These are phyloP conservation scores for Agrotis exclamationis DNA, from an alignment of 2,888 invertebrate genomes.

Conservation along the genomic window DNA sequence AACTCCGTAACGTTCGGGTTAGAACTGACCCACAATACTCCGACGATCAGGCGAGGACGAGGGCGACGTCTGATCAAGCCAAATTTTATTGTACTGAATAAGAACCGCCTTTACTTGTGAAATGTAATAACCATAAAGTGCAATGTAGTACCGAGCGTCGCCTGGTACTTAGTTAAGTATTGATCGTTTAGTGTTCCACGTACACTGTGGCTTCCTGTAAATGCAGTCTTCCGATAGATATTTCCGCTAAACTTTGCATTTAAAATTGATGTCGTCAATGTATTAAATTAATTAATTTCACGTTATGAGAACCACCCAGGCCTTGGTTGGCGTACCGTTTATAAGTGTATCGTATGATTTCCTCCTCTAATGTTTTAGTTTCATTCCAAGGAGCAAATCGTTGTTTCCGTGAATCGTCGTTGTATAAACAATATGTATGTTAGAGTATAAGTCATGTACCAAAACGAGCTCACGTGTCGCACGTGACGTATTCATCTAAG, in stretches of 20 bases:
- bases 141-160: conserved; percentile 84
- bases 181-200: conserved; percentile 86
- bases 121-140: conserved; percentile 83
- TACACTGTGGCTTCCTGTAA: conserved; percentile 90
- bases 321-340: conserved; percentile 62
- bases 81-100: conserved; percentile 89
- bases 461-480: conserved; percentile 66
- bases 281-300: conserved; percentile 70
- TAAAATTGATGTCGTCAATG: conserved; percentile 84
- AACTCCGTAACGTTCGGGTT: conserved; percentile 73
- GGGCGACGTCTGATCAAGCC: conserved; percentile 86
- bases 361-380: conserved; percentile 63
- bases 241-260: conserved; percentile 88
- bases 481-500: conserved; percentile 70
- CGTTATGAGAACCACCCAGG: conserved; percentile 52
- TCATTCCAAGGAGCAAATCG: conserved; percentile 80
- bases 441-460: conserved; percentile 65
- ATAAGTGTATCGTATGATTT: conserved; percentile 59
- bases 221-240: conserved; percentile 91
- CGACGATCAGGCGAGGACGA: conserved; percentile 83
- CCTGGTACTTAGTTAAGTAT: conserved; percentile 88
- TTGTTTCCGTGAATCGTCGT: conserved; percentile 77
- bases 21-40: conserved; percentile 82
- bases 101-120: conserved; percentile 88
- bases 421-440: conserved; percentile 71